A percentile compares a stretch with the other conserved stretches of the same genome.
These are phyloP conservation scores for Psilanteris sp. DNA, from an alignment of 1,140 invertebrate species.

Conservation along the genomic window DNA sequence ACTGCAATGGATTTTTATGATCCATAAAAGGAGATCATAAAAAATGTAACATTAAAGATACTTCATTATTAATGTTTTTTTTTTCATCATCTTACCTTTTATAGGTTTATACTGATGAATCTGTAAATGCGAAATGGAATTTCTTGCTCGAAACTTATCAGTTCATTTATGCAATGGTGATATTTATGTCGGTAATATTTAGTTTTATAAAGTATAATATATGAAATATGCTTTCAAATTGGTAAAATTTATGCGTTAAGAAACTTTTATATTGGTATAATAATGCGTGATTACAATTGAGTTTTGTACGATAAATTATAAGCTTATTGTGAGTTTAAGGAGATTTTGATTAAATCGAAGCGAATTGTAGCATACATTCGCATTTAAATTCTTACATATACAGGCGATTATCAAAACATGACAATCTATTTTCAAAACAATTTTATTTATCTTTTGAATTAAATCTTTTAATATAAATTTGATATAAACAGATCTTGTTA, in stretches of 20 bases:
- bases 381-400: too few species aligned
- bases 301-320: too few species aligned
- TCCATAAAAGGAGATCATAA: constrained; percentile 40
- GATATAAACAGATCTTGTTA: constrained; percentile 17
- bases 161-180: constrained; percentile 6
- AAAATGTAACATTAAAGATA: constrained; percentile 37
- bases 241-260: constrained; percentile 3
- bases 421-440: too few species aligned
- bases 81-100: constrained; percentile 13
- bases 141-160: constrained; percentile 12
- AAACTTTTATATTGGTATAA: not conserved
- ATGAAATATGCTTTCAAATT: not conserved
- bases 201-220: constrained; percentile 6
- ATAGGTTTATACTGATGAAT: constrained; percentile 23
- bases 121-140: constrained; percentile 6
- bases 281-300: too few species aligned
- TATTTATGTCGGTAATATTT: constrained; percentile 16
- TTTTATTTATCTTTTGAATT: too few species aligned
- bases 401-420: too few species aligned
- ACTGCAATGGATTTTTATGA: constrained; percentile 44
- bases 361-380: too few species aligned
- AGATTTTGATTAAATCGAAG: too few species aligned
- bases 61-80: constrained; percentile 46
- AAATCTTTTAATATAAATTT: too few species aligned
- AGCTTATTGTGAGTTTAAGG: too few species aligned